These are phyloP conservation scores for Auanema sp. DNA, from an alignment of 2,888 invertebrate genomes.

Conservation along the genomic window DNA sequence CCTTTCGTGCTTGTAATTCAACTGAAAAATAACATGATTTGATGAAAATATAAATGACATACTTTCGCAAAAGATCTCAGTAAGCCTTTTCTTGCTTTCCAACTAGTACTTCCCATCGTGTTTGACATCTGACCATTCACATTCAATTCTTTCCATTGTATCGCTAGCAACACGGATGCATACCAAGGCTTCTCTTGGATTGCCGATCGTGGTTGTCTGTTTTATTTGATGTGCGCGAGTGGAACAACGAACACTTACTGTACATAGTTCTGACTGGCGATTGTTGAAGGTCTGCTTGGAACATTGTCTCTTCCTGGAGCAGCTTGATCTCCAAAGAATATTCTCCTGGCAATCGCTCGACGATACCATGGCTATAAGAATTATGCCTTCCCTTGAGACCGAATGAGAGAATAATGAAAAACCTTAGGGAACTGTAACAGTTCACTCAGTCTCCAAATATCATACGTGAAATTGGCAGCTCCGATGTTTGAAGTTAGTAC, in stretches of 20 bases:
- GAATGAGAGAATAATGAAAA: background rate
- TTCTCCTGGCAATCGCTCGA: conserved; percentile 76
- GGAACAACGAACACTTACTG: too few species aligned
- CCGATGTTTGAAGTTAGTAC: conserved; percentile 57
- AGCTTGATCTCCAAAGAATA: conserved; percentile 82
- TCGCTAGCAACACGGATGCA: conserved; percentile 76
- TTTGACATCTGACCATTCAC: conserved; percentile 97
- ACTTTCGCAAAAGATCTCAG: conserved; percentile 43
- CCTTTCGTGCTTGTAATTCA: conserved; percentile 48
- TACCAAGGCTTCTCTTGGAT: conserved; percentile 22
- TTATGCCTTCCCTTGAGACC: background rate
- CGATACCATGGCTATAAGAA: conserved; percentile 77
- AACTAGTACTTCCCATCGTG: conserved; percentile 95
- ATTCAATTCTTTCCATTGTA: conserved; percentile 91
- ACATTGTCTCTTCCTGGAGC: conserved; percentile 13
- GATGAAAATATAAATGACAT: background rate
- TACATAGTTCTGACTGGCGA: conserved; percentile 4
- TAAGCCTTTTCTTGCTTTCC: conserved; percentile 60
- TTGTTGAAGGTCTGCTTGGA: conserved; percentile 14
- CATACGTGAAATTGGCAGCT: conserved; percentile 83
- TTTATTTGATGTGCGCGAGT: too few species aligned
- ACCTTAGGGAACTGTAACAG: conserved; percentile 90
- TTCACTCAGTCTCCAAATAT: conserved; percentile 93
- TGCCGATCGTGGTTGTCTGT: too few species aligned
- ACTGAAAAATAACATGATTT: conserved; percentile 15